Conservation (phyloP, 2,797 vertebrate species). For the Emys orbicularis region DNA sequence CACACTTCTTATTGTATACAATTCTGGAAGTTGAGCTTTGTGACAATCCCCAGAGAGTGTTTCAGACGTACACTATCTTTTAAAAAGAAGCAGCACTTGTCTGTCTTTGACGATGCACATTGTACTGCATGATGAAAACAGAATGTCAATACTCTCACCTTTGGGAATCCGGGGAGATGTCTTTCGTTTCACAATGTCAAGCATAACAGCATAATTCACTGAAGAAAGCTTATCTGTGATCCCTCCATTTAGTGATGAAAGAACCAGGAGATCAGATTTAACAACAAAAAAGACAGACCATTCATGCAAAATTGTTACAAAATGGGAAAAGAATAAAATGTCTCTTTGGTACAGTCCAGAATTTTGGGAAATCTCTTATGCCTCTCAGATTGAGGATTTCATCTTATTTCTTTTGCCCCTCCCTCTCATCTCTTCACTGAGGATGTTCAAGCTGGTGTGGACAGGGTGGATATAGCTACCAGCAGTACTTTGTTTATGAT, state of each 20-base stretch:
- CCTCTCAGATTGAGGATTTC: not conserved
- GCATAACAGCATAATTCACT: not conserved
- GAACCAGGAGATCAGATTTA: slow-evolving; percentile 15
- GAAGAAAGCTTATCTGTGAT: not conserved
- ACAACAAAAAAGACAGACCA: not conserved
- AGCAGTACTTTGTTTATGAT: not conserved
- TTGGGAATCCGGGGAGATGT: slow-evolving; percentile 6
- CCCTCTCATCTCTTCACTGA: not conserved
- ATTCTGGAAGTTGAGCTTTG: slow-evolving; percentile 44
- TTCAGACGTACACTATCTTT: slow-evolving; percentile 1
- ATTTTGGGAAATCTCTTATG: not conserved
- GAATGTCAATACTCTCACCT: slow-evolving; percentile 20
- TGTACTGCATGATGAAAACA: slow-evolving; percentile 19
- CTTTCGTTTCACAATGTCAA: slow-evolving; percentile 9
- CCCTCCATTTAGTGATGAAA: not conserved
- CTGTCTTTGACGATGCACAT: not conserved
- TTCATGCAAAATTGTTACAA: not conserved
- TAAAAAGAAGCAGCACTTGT: slow-evolving; percentile 17
- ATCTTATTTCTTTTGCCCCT: not conserved
- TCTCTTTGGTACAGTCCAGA: not conserved
- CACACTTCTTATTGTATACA: not conserved
- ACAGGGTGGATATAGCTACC: not conserved
- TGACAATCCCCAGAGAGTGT: slow-evolving; percentile 14
- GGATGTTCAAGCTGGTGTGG: not conserved
- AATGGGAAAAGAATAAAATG: not conserved